Evolutionary conservation across 1,140 invertebrate species (phyloP), one percentile per base, ranked within the genome.

Genomic region (Drosophila chauvacae): DNA sequence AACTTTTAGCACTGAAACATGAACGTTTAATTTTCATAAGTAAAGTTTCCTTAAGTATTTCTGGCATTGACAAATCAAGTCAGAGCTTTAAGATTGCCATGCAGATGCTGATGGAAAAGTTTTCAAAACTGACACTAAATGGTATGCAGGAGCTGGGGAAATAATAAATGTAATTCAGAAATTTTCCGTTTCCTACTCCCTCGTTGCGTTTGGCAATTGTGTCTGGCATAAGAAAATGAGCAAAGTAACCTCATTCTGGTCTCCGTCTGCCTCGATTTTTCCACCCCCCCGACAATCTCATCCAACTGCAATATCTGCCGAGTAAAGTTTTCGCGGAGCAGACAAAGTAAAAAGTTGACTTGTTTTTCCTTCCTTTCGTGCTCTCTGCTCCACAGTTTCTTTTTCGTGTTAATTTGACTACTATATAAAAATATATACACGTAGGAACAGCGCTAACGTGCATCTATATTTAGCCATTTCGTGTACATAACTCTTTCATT

Each of bases 111-210:
- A 42, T 42, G 44, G 26, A 72, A 59, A 59, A 50, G 35, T 58
- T 72, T 41, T 35, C 33, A 30, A 72, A 72, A 44, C 59, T 59
- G 37, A 72, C 69, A 71, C 65, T 72, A 72, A 72, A 71, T 72
- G 69, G 47, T 33, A 44, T 50, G 48, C 41, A 62, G 65, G 61
- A 69, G 57, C 71, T 18, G 47, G 70, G 62, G 47, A 69, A 62
- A 68, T 77, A 83, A 87, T 83, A 82, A 86, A 82, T 82, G 83
- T 82, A 79, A 72, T 87, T 86, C 76, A 33, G 23, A 60, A 70
- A 75, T 79, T 60, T 81, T 70, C 33, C 59, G 64, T 59, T 82
- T 48, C 39, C 50, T 3, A 39, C 45, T 51, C 51, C 23, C 45
- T 35, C 18, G 18, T 55, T 68, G 65, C 63, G 44, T 58, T 68